Conservation (phyloP, 2,113 vertebrate genomes). For the Lutjanus erythropterus region DNA sequence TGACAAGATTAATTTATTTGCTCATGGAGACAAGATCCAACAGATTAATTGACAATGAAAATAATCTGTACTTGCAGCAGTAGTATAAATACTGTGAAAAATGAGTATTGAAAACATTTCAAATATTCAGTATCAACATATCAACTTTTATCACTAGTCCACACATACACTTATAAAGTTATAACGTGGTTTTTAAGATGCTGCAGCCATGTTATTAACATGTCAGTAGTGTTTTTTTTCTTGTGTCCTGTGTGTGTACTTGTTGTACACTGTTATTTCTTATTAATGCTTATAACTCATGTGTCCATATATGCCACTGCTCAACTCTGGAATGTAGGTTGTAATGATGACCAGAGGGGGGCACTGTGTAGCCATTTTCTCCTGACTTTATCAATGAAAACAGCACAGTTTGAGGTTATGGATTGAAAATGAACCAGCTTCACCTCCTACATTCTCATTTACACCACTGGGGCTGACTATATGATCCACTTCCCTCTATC, state of each 20-base stretch:
- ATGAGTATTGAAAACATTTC: no score
- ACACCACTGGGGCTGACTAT: slow-evolving; percentile 5
- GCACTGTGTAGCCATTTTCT: slow-evolving; percentile 59
- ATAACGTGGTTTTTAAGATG: not conserved
- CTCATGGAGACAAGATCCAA: no score
- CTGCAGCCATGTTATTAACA: not conserved
- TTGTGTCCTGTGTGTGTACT: not conserved
- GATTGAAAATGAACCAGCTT: slow-evolving; percentile 11
- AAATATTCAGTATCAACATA: no score
- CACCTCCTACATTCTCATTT: not conserved
- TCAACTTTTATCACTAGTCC: no score
- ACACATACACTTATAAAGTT: no score
- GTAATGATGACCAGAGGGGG: slow-evolving; percentile 68
- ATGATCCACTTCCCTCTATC: slow-evolving; percentile 1
- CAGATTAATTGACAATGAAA: no score
- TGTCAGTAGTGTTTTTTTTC: no score
- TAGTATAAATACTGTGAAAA: no score
- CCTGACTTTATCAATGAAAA: not conserved
- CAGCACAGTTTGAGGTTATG: not conserved
- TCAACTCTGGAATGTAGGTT: not conserved
- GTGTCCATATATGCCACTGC: no score
- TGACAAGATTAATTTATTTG: no score
- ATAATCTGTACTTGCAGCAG: no score
- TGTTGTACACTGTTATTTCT: not conserved
- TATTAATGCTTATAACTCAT: no score